Evolutionary conservation across 2,113 vertebrate genomes (phyloP), one percentile per base, ranked within the genome.

Genomic region (Oryzias javanicus): DNA sequence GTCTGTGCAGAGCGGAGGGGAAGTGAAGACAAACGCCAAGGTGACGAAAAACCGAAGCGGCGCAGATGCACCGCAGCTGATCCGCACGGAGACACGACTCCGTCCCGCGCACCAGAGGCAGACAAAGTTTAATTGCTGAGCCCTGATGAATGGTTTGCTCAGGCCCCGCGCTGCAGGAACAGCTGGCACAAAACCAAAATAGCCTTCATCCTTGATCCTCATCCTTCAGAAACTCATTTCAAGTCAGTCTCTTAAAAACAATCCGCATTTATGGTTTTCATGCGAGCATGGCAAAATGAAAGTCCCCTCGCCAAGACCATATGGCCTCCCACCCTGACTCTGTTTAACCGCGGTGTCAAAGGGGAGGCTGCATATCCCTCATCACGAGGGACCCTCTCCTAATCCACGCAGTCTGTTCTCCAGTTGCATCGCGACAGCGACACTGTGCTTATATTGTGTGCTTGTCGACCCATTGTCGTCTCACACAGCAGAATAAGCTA

Each of bases 401-500:
- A 79, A 81, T 85, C 79, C 64, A 52, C 4, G 27, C 58, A 57
- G 63, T 20, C 64, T 79, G 79, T 58, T 70, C 72, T 72, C 70
- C 51, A 67, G 74, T 65, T 77, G 64, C 73, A 79, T 67, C 19
- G 22, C 55, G 62, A 66, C 55, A 55, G 64, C 72, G 42, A 58
- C 69, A 24, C 64, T 57, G 68, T 24, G 71, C 69, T 64, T 67
- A 78, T 77, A 78, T 77, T 81, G 76, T 83, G 80, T 49, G 75
- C 74, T 42, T 64, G 72, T 76, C 57, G 69, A 70, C 71, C 66
- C 73, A 61, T 72, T 72, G 65, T 83, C 70, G 74, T 70, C 72
- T 78, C 85, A 29, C 61, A 55, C 62, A 81, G 79, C 76, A 70
- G 53, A 67, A 35, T 41, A 50, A 72, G 83, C 76, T 85, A 84